Base-by-base conservation (phyloP, 2,797 vertebrate genomes). In the Gambelia wislizenii region DNA sequence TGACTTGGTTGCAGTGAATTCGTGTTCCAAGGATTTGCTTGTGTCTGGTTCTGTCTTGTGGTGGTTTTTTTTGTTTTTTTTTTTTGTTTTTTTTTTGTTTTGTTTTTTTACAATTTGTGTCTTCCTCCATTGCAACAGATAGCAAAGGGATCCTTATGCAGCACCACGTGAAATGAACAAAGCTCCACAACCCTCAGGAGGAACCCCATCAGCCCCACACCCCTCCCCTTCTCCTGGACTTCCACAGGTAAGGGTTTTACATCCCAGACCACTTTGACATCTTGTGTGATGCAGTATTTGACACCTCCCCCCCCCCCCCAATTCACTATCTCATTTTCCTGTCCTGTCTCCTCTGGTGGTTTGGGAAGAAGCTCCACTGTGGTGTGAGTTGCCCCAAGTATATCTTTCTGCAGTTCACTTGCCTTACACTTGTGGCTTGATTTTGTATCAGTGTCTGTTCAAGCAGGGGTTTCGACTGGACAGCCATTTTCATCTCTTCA, bases 111-210 rank as follows among this genome's bases (percentile, higher is more conserved):
- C 84, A 85, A 86, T 0, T 42, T 47, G 90, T 85, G 0, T 87
- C 91, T 81, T 91, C 74, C 87, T 92, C 78, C 95, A 86, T 98
- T 95, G 94, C 96, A 89, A 94, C 97, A 98, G 97, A 97, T 98
- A 97, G 97, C 97, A 94, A 97, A 95, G 97, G 97, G 98, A 98
- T 98, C 98, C 98, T 97, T 98, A 99, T 99, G 99, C 97, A 97
- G 98, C 98, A 98, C 98, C 97, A 98, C 98, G 98, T 99, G 98
- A 99, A 98, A 99, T 99, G 99, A 99, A 99, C 98, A 99, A 99
- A 98, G 98, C 98, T 97, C 98, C 98, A 97, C 98, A 99, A 97
- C 97, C 98, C 98, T 98, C 98, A 98, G 98, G 98, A 96, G 98
- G 98, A 98, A 97, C 97, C 97, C 97, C 98, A 89, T 97, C 98